phyloP scores from a whole-genome alignment of 1,140 invertebrate genomes.

The Atta colombica region DNA sequence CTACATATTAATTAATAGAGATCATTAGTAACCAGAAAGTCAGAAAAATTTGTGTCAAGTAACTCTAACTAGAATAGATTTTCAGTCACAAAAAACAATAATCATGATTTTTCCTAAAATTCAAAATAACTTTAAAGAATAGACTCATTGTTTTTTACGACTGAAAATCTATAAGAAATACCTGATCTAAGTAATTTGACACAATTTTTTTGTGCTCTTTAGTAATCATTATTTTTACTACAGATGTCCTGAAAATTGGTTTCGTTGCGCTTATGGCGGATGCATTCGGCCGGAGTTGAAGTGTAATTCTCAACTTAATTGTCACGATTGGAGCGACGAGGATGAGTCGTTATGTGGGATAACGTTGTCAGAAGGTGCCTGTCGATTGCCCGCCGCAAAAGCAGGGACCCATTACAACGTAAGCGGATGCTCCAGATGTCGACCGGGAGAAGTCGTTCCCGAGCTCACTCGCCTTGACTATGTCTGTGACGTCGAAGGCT shows the following conservation, averaged over 20 bases:
- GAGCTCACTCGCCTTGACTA: constrained; percentile 77
- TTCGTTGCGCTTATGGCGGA: constrained; percentile 87
- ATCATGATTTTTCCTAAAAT: too few relatives aligned
- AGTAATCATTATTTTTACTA: not conserved
- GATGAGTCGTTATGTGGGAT: constrained; percentile 72
- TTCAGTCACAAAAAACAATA: too few relatives aligned
- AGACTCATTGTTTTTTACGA: too few relatives aligned
- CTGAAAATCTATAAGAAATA: too few relatives aligned
- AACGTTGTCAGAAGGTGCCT: constrained; percentile 73
- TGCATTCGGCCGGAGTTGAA: constrained; percentile 84
- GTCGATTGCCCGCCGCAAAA: constrained; percentile 75
- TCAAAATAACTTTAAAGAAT: too few relatives aligned
- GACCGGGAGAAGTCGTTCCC: constrained; percentile 76
- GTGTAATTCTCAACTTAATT: constrained; percentile 84
- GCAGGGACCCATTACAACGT: constrained; percentile 71
- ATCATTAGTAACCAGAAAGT: not conserved
- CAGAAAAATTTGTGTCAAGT: too few relatives aligned
- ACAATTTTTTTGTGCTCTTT: too few relatives aligned
- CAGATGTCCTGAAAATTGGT: constrained; percentile 82
- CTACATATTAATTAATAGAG: not conserved
- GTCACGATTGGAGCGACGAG: constrained; percentile 88
- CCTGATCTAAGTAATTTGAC: too few relatives aligned
- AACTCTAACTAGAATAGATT: too few relatives aligned
- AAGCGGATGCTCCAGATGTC: constrained; percentile 71
- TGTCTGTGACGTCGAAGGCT: constrained; percentile 66